phyloP scores from a whole-genome alignment of 2,113 vertebrate genomes.

The Etia nguti region DNA sequence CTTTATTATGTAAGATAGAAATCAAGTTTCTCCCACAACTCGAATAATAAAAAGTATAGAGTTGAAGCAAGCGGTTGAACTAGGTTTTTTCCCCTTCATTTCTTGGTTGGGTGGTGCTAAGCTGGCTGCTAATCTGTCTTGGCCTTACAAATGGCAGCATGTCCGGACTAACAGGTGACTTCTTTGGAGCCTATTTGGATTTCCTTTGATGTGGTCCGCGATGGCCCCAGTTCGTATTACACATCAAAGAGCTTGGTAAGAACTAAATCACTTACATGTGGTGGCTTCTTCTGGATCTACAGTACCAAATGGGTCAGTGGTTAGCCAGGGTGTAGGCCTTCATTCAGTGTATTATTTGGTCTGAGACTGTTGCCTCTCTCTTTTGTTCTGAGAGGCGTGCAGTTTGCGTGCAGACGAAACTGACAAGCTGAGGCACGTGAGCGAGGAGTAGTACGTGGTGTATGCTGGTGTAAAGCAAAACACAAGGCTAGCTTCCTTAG shows the following conservation, averaged over 20 bases:
- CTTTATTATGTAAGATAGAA: neutral
- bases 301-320: neutral
- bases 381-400: neutral
- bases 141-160: neutral
- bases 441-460: neutral
- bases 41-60: neutral
- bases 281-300: neutral
- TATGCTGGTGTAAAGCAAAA: neutral
- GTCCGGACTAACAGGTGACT: conserved; percentile 27
- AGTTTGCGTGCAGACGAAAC: neutral
- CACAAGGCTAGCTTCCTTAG: neutral
- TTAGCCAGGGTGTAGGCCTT: neutral
- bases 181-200: neutral
- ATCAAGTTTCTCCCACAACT: neutral
- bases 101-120: neutral
- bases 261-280: neutral
- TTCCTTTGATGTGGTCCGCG: neutral
- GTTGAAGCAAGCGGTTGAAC: neutral
- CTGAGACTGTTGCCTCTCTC: neutral
- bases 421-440: neutral
- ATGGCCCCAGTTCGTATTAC: conserved; percentile 18
- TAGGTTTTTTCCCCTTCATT: neutral
- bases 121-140: conserved; percentile 10
- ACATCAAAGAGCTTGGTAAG: neutral
- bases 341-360: neutral